These are phyloP conservation scores for Penaeus indicus DNA, from an alignment of 1,140 invertebrate genomes.

Conservation along the genomic window DNA sequence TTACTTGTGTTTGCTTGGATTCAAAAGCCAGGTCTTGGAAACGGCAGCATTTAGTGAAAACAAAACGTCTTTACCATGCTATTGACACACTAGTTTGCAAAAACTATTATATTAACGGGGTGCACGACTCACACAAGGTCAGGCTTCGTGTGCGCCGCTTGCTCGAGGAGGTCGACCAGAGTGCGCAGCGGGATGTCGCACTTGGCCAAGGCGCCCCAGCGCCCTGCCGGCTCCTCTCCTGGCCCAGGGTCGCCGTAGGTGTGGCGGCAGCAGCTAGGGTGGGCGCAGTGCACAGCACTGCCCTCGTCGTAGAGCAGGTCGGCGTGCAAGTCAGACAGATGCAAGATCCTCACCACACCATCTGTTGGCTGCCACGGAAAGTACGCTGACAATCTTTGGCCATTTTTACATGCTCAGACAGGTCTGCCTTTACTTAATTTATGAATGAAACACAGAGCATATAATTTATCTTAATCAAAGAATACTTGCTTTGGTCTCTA, in stretches of 20 bases:
- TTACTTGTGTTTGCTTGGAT: too few species aligned
- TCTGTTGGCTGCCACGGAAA: conserved; percentile 15
- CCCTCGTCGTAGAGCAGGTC: conserved; percentile 69
- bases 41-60: background rate
- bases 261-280: conserved; percentile 72
- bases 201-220: conserved; percentile 67
- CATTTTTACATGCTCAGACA: background rate
- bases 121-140: conserved; percentile 56
- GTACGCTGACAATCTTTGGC: background rate
- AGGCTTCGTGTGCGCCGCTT: conserved; percentile 50
- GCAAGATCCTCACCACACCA: conserved; percentile 67
- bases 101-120: too few species aligned
- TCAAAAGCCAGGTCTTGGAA: too few species aligned
- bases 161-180: conserved; percentile 63
- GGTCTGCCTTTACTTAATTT: too few species aligned
- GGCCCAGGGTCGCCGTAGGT: conserved; percentile 62
- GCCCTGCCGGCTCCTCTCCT: conserved; percentile 66
- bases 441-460: too few species aligned
- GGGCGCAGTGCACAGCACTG: conserved; percentile 68
- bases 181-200: conserved; percentile 68
- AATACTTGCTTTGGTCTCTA: too few species aligned
- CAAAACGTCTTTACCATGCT: too few species aligned
- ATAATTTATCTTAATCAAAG: too few species aligned
- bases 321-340: conserved; percentile 69
- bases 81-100: too few species aligned